Evolutionary conservation across 2,888 invertebrate species (phyloP).

Genomic region (Heliconius aoede): DNA sequence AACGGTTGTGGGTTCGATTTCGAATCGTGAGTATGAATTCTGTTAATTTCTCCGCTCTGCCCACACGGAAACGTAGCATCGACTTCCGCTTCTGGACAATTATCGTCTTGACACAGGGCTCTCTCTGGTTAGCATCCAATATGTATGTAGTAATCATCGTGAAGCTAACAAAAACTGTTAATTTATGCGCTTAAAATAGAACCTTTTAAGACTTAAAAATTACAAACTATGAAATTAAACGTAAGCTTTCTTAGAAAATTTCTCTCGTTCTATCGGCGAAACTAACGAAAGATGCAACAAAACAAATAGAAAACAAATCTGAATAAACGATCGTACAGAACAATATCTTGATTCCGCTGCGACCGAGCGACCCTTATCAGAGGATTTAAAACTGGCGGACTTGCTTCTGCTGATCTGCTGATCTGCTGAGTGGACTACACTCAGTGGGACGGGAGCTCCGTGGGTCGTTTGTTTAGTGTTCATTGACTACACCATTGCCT

Average conservation of each 20-base stretch:
- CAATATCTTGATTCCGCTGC: slow-evolving; percentile 27
- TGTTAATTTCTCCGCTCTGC: too few species aligned
- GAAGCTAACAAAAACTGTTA: too few species aligned
- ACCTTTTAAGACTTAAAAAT: too few species aligned
- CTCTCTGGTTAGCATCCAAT: too few species aligned
- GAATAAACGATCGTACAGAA: slow-evolving; percentile 20
- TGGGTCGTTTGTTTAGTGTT: neutral
- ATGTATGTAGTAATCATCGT: too few species aligned
- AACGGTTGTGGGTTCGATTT: too few species aligned
- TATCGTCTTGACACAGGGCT: too few species aligned
- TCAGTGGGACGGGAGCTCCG: neutral
- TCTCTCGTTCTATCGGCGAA: neutral
- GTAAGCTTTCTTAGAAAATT: neutral
- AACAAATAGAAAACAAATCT: slow-evolving; percentile 26
- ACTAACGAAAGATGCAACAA: slow-evolving; percentile 4
- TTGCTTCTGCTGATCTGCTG: slow-evolving; percentile 21
- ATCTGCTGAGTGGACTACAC: too few species aligned
- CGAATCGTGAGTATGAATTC: too few species aligned
- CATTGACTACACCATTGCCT: slow-evolving; percentile 5
- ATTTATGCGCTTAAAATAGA: too few species aligned
- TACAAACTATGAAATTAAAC: neutral
- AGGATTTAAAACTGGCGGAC: slow-evolving; percentile 36
- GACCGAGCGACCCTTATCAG: slow-evolving; percentile 33
- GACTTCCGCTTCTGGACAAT: too few species aligned
- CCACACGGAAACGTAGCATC: too few species aligned